Conservation (phyloP, 2,113 vertebrate genomes). For the Rhea pennata region DNA sequence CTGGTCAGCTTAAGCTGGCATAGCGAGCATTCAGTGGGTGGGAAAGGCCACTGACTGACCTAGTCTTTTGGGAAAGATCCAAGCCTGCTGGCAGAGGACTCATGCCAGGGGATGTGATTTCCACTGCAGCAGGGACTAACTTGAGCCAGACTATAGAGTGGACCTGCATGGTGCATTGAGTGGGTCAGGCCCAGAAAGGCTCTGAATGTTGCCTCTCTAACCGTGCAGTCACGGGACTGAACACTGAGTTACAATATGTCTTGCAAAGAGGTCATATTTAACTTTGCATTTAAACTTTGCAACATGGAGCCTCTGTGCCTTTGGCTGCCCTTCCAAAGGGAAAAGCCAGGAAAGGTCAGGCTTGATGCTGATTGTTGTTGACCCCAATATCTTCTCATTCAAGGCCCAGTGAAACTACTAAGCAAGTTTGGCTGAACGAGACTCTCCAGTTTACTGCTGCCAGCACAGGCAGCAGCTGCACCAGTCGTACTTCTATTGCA, state of each 20-base stretch:
- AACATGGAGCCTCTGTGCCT: not conserved
- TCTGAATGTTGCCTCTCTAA: not conserved
- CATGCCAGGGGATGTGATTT: not conserved
- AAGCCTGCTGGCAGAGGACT: slow-evolving; percentile 10
- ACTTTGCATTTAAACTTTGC: not conserved
- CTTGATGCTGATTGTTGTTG: not conserved
- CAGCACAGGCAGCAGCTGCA: not conserved
- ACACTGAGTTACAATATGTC: not conserved
- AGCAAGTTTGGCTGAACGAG: not conserved
- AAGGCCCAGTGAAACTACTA: not conserved
- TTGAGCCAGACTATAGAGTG: rapidly evolving
- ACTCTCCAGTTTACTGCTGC: rapidly evolving
- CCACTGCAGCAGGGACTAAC: not conserved
- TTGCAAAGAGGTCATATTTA: not conserved
- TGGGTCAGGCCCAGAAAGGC: not conserved
- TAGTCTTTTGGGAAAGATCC: slow-evolving; percentile 37
- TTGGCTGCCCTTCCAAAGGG: not conserved
- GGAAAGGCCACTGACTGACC: slow-evolving; percentile 34
- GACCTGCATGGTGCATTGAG: rapidly evolving
- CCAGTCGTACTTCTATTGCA: not conserved
- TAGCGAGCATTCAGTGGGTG: not conserved
- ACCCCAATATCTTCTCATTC: not conserved
- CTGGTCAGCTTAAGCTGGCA: not conserved
- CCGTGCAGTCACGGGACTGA: not conserved
- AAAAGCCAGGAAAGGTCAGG: not conserved